Evolutionary conservation across 2,797 vertebrate species (phyloP).

Genomic region (Myotis pilosus): DNA sequence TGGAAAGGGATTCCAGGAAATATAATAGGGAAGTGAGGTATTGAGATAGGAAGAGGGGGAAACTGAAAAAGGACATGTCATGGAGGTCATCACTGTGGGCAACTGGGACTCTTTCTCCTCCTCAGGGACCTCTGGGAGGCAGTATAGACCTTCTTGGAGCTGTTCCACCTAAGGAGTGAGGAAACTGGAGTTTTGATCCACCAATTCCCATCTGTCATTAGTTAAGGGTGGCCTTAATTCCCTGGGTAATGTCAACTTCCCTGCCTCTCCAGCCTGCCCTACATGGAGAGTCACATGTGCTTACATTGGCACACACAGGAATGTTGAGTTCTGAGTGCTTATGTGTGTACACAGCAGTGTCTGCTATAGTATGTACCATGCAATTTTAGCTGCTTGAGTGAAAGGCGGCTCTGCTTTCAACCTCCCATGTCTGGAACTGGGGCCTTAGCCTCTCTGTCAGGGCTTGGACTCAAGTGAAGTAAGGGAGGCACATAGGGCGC

Average conservation of each 20-base stretch:
- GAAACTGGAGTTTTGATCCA: neutral
- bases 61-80: neutral
- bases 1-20: constrained; percentile 18
- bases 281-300: neutral
- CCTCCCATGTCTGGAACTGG: neutral
- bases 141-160: neutral
- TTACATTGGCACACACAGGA: neutral
- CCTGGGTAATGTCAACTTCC: neutral
- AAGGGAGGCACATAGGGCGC: neutral
- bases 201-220: neutral
- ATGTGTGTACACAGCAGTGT: neutral
- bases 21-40: neutral
- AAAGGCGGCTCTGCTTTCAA: neutral
- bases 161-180: neutral
- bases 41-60: neutral
- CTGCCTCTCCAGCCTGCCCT: neutral
- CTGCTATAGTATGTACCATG: neutral
- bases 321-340: neutral
- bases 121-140: neutral
- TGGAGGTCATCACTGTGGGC: neutral
- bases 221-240: neutral
- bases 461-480: neutral
- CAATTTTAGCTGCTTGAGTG: constrained; percentile 18
- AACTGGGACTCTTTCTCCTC: neutral
- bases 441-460: neutral